Conservation (phyloP, 2,797 vertebrate genomes). For the Etheostoma perlongum region DNA sequence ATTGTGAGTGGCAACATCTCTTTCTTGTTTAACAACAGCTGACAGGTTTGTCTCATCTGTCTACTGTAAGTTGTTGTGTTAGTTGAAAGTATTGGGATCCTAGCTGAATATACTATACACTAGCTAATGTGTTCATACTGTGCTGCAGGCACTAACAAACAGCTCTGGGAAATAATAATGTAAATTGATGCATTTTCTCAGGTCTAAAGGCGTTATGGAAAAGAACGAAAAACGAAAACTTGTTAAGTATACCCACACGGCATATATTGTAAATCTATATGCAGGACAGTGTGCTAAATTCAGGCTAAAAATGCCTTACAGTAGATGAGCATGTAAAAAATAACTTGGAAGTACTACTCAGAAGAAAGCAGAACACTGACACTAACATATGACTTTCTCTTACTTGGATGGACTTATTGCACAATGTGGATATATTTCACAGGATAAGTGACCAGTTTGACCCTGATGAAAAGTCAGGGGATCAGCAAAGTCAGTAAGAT, state of each 20-base stretch:
- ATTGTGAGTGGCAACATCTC: background rate
- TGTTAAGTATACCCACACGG: background rate
- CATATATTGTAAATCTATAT: background rate
- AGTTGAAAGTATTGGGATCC: background rate
- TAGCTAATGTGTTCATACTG: background rate
- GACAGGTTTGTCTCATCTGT: background rate
- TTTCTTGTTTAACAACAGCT: constrained; percentile 3
- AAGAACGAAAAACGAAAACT: background rate
- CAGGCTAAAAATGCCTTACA: background rate
- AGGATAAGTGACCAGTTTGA: background rate
- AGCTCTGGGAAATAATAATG: background rate
- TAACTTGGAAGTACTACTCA: background rate
- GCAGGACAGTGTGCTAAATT: background rate
- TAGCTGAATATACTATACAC: background rate
- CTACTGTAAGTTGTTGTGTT: background rate
- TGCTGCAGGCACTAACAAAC: too few relatives aligned
- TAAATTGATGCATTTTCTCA: background rate
- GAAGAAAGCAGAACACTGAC: background rate
- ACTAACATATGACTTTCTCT: background rate
- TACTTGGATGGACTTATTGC: background rate
- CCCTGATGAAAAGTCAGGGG: background rate
- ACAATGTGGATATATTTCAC: background rate
- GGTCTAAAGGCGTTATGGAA: background rate
- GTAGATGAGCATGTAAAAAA: background rate
- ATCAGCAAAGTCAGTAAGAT: background rate